Evolutionary conservation across 2,888 invertebrate genomes (phyloP), one percentile per base, ranked within the genome.

Genomic region (Antheraea assamensis): DNA sequence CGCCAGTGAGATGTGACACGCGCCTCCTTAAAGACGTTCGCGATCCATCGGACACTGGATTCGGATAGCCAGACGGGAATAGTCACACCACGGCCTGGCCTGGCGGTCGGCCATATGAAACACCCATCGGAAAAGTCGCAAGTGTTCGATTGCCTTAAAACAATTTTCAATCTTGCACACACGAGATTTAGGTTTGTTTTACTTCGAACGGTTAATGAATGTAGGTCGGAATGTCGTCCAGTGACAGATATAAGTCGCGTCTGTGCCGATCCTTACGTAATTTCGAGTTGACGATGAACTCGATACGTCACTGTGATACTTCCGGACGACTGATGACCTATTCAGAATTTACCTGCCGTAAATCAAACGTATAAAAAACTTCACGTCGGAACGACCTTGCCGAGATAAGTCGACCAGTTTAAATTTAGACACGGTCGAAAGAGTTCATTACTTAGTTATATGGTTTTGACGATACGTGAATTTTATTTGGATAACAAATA

Each of bases 71-170:
- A 92, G 94, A 93, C 94, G 93, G 94, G 94, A 94, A 94, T 94
- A 94, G 94, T 92, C 93, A 84, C 92, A 89, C 88, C 90, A 85
- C 86, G 85, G 82, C 93, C 94, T 91, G 94, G 93, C 94, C 92
- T 94, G 94, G 94, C 94, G 85, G 83, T 82, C 88, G 91, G 92
- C 94, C 94, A 94, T 92, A 83, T 84, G 77, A 77, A 77, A 80
- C 78, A 78, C 78, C 81, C 79, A 78, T 81, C 79, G 80, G 82
- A 87, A 85, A 87, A 82, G 88, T 84, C 88, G 80, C 83, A 89
- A 88, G 87, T 84, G 83, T 78, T 82, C 78, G 78, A 80, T 78
- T 80, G 74, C 80, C 82, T 81, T 83, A 82, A 79, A 78, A 79
- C 86, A 79, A 92, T 82, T 86, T 81, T 90, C 87, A 87, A 84